Base-by-base conservation (phyloP, 1,140 invertebrate species). In the Neodiprion fabricii region DNA sequence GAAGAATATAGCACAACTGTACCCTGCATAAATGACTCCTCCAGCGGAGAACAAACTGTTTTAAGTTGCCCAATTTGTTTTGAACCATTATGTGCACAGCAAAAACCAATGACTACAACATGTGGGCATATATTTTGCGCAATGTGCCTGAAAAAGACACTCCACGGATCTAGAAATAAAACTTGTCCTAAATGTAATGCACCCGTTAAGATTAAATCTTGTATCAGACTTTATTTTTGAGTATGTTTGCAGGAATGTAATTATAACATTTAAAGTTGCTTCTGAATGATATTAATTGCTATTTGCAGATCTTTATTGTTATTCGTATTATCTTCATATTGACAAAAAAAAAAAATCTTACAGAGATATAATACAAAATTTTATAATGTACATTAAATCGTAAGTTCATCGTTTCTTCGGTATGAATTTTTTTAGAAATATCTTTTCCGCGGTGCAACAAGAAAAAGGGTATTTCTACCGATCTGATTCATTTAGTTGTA, bases 121-220 rank as follows among this genome's bases (percentile, higher is more conserved):
- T 85, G 84, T 71, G 84, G 84, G n/a, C 84, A 85, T 72, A 47
- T 85, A 47, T 85, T 76, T 75, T 85, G 84, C 71, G 23, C 73
- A 66, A 49, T 72, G 3, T 85, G 84, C 50, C 73, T 85, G 40
- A 7, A 77, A 49, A 11, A 17, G 65, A 66, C 70, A 48, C 1
- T 83, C 4, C 12, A 4, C 12, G 28, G 28, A 40, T 40, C 28
- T 40, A 49, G 9, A 68, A 9, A 67, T 14, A 84, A 81, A 75
- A 78, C 75, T 69, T 85, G 84, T 23, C 82, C 83, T 14, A 76
- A 74, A 9, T 85, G 84, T 70, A 74, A 82, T 74, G 73, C 21
- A 66, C 1, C 28, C 28, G 70, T 76, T 47, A 75, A 67, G 21
- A 69, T 75, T 47, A 72, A 70, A 77, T 49, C 72, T n/a, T 84